These are phyloP conservation scores for Lontra canadensis DNA, from an alignment of 2,113 vertebrate genomes.

Conservation along the genomic window DNA sequence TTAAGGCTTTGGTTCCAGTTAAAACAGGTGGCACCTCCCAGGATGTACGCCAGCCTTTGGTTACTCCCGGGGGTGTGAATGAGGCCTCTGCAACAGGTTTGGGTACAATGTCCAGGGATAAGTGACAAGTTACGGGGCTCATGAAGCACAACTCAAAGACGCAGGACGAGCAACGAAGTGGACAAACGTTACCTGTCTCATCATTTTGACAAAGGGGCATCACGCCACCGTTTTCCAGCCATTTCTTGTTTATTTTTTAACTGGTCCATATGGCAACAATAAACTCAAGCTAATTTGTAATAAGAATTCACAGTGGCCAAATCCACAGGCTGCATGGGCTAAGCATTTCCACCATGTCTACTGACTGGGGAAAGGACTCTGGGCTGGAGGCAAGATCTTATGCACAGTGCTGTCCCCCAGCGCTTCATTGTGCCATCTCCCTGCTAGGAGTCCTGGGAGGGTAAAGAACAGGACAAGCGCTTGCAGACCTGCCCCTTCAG, in stretches of 20 bases:
- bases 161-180: neutral
- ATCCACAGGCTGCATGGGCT: neutral
- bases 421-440: accelerated
- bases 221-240: neutral
- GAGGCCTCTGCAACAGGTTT: neutral
- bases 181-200: neutral
- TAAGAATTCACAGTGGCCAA: neutral
- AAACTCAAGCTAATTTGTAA: neutral
- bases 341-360: neutral
- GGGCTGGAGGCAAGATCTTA: neutral
- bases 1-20: neutral
- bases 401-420: no score
- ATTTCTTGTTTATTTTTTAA: neutral
- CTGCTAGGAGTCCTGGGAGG: neutral
- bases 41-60: neutral
- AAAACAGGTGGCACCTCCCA: neutral
- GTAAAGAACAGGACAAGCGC: neutral
- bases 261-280: neutral
- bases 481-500: neutral
- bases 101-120: neutral
- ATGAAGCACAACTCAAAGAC: neutral
- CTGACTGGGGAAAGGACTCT: neutral
- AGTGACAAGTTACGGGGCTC: neutral
- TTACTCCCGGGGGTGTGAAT: neutral
- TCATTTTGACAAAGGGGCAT: neutral